Evolutionary conservation across 2,113 vertebrate species (phyloP).

Genomic region (Colistium nudipinnis): DNA sequence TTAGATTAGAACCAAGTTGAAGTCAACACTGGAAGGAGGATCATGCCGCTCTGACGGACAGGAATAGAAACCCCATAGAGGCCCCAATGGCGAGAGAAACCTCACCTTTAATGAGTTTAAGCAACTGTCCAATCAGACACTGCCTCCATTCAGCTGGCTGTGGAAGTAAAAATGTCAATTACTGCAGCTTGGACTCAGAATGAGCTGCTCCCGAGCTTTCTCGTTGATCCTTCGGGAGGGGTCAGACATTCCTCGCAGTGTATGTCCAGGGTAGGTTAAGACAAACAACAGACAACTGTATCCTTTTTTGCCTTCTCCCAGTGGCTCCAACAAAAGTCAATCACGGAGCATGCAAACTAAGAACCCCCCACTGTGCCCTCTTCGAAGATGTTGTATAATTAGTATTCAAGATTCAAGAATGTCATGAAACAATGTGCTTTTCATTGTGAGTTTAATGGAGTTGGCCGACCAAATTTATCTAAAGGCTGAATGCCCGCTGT

Average conservation of each 20-base stretch:
- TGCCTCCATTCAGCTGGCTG: neutral
- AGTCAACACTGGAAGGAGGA: conserved; percentile 37
- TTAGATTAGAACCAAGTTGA: conserved; percentile 55
- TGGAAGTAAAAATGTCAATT: neutral
- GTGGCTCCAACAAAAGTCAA: neutral
- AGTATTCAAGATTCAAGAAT: conserved; percentile 15
- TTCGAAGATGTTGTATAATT: conserved; percentile 13
- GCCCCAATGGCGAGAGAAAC: conserved; percentile 5
- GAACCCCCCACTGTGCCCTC: neutral
- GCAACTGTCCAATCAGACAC: neutral
- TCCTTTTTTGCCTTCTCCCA: neutral
- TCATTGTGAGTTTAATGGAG: conserved; percentile 55
- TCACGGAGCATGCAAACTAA: neutral
- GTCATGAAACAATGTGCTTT: conserved; percentile 36
- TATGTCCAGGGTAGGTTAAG: conserved; percentile 11
- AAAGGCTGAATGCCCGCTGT: conserved; percentile 62
- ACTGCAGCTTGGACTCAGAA: neutral
- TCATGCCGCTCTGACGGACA: conserved; percentile 45
- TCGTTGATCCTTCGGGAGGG: neutral
- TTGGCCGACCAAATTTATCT: conserved; percentile 17
- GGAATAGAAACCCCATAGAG: conserved; percentile 48
- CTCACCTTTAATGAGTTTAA: conserved; percentile 2
- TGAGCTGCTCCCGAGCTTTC: neutral
- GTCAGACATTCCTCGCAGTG: conserved; percentile 7
- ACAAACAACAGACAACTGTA: conserved; percentile 14